phyloP scores from a whole-genome alignment of 2,113 vertebrate species.

The Motacilla tschutschensis region DNA sequence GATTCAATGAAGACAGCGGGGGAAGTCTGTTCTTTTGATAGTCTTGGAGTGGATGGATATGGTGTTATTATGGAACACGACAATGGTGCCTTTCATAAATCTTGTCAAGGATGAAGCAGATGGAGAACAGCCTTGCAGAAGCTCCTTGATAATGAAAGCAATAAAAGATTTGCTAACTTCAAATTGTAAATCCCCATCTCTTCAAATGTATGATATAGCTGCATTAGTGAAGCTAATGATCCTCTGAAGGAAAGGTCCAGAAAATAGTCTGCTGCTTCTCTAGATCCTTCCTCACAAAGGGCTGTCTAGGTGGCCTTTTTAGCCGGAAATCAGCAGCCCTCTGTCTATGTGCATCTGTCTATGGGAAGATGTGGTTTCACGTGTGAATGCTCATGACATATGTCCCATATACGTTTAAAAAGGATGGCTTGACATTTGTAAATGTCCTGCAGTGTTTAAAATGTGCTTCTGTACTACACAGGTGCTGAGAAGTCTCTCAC shows the following conservation, averaged over 20 bases:
- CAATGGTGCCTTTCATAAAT: not conserved
- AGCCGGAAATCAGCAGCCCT: not conserved
- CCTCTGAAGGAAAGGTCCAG: not conserved
- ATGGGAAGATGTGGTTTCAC: not conserved
- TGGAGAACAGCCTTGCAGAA: constrained; percentile 22
- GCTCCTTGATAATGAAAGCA: not conserved
- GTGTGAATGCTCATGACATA: not conserved
- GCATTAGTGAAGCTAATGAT: not conserved
- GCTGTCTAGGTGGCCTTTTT: not conserved
- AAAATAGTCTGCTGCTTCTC: not conserved
- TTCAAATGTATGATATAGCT: not conserved
- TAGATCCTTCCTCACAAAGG: not conserved
- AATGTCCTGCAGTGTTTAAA: not conserved
- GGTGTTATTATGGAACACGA: not conserved
- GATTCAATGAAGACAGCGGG: not conserved
- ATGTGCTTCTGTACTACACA: not conserved
- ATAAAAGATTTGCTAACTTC: constrained; percentile 2
- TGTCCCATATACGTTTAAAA: not conserved
- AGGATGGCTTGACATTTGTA: not conserved
- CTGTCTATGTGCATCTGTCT: not conserved
- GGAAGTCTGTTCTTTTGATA: not conserved
- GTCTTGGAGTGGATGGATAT: not conserved
- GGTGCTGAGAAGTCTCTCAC: not conserved
- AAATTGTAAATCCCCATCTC: not conserved
- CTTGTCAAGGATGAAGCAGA: constrained; percentile 26